Percentiles rank a stretch among this genome's conserved stretches.
phyloP scores from a whole-genome alignment of 2,113 vertebrate species.

The Glaucomys volans region DNA sequence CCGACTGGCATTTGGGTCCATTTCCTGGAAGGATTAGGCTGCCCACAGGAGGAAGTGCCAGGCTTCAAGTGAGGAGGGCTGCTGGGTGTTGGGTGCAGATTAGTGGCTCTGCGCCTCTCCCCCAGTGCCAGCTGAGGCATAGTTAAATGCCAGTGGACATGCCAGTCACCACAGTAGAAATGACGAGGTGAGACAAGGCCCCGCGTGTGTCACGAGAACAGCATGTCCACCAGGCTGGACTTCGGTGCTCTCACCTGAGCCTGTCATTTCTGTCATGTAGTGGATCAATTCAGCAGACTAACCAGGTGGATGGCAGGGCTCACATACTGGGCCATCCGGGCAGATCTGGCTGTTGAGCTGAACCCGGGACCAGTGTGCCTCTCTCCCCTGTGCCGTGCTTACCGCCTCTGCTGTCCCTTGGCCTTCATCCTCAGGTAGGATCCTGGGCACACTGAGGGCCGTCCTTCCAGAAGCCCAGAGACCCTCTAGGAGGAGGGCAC shows the following conservation, averaged over 20 bases:
- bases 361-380: accelerated
- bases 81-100: not conserved
- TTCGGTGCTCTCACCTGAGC: not conserved
- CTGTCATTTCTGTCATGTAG: not conserved
- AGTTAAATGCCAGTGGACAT: not conserved
- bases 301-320: not conserved
- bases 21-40: not conserved
- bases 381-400: accelerated
- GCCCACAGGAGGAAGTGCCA: accelerated
- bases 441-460: accelerated
- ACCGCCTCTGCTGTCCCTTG: accelerated
- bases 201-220: not conserved
- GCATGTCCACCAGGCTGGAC: accelerated
- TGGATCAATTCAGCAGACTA: too few species aligned
- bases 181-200: not conserved
- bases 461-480: too few species aligned
- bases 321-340: accelerated
- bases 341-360: accelerated
- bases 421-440: not conserved
- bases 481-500: not conserved
- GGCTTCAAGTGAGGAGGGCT: not conserved
- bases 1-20: not conserved
- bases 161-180: not conserved
- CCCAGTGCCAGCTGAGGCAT: not conserved
- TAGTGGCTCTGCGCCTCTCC: not conserved